Evolutionary conservation across 2,888 invertebrate species (phyloP).

Genomic region (Morpho deidamia): DNA sequence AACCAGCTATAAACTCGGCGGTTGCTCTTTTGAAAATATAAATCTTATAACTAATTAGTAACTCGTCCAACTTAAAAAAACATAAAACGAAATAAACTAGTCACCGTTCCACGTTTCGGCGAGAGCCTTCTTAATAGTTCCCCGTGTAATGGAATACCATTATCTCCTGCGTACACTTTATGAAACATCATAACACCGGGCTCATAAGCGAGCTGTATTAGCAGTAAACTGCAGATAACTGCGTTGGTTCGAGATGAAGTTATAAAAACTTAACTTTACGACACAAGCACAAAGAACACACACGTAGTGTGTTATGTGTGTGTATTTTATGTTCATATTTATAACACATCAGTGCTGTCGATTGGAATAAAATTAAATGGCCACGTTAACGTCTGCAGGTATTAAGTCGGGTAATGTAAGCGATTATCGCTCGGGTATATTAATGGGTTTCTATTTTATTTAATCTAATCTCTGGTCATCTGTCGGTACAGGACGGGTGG

Average conservation of each 20-base stretch:
- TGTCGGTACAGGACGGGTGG: no score
- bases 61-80: no score
- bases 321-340: conserved; percentile 1
- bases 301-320: not conserved
- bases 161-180: not conserved
- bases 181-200: not conserved
- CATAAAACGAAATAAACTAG: no score
- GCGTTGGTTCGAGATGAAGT: not conserved
- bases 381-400: no score
- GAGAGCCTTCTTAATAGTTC: not conserved
- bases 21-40: no score
- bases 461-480: no score
- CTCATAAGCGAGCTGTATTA: not conserved
- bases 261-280: conserved; percentile 9
- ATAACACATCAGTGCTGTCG: not conserved
- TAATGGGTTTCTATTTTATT: no score
- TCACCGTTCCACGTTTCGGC: not conserved
- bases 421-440: no score
- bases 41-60: no score
- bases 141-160: not conserved
- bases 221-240: not conserved
- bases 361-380: no score
- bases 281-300: not conserved
- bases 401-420: no score
- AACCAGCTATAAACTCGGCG: no score